Evolutionary conservation across 2,113 vertebrate species (phyloP), one percentile per base, ranked within the genome.

Genomic region (Brachionichthys hirsutus): DNA sequence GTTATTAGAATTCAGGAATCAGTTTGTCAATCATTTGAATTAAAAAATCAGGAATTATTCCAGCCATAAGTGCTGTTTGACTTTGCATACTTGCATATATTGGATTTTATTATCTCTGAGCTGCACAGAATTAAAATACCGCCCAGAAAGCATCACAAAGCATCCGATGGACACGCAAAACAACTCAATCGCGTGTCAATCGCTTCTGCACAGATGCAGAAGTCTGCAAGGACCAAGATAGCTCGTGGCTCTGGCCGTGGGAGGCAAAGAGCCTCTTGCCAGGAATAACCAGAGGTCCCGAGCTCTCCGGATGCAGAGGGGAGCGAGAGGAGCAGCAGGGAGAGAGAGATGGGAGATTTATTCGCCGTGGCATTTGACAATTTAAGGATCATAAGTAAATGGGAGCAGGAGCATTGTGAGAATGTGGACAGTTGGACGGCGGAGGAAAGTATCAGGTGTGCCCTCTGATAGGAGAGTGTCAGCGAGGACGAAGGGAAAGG

Each of bases 301-400:
- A 68, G 55, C 14, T 10, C 58, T 46, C 46, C 35, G 41, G 22
- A 45, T 50, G 49, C 56, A 4, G 36, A 53, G 41, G 34, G 24
- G 51, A 50, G 61, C 1, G 38, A 49, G 75, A 52, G 54, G 44
- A 17, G 62, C 42, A 17, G 49, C 42, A 41, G 24, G 24, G 60
- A 70, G 65, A 78, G 58, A 76, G 62, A 68, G 53, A 50, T 61
- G 49, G 66, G 19, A 75, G 81, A 70, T 66, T 56, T 34, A n/a
- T n/a, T n/a, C n/a, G n/a, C n/a, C n/a, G n/a, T n/a, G n/a, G n/a
- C n/a, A n/a, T n/a, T n/a, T n/a, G n/a, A n/a, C n/a, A n/a, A n/a
- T n/a, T n/a, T n/a, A n/a, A n/a, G n/a, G n/a, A n/a, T n/a, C n/a
- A n/a, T n/a, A n/a, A n/a, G n/a, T n/a, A n/a, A n/a, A n/a, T n/a